phyloP scores from a whole-genome alignment of 2,888 invertebrate species.

The Eumacrocentrus americanus region DNA sequence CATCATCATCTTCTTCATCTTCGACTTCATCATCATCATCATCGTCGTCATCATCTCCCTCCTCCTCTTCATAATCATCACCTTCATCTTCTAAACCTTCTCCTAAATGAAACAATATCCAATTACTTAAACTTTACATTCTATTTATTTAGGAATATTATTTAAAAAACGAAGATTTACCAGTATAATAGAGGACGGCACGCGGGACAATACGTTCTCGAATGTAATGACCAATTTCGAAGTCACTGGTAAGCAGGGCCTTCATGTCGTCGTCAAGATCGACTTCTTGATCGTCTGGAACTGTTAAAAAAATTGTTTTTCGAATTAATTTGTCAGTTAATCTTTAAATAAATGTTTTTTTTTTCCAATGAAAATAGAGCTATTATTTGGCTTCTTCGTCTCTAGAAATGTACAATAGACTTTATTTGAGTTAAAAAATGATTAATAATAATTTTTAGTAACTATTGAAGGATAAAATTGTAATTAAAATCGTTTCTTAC shows the following conservation, averaged over 20 bases:
- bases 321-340: slow-evolving; percentile 6
- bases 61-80: slow-evolving; percentile 74
- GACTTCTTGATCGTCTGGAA: slow-evolving; percentile 82
- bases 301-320: slow-evolving; percentile 54
- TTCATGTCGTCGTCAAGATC: slow-evolving; percentile 90
- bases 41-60: slow-evolving; percentile 53
- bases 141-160: neutral
- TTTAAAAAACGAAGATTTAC: slow-evolving; percentile 64
- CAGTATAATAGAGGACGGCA: slow-evolving; percentile 96
- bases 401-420: too few relatives aligned
- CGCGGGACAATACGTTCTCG: slow-evolving; percentile 96
- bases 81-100: slow-evolving; percentile 77
- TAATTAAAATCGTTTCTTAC: too few relatives aligned
- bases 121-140: neutral
- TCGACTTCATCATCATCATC: slow-evolving; percentile 52
- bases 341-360: slow-evolving; percentile 6
- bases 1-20: slow-evolving; percentile 52
- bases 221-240: slow-evolving; percentile 98
- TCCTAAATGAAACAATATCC: slow-evolving; percentile 44
- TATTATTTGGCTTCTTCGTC: too few relatives aligned
- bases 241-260: slow-evolving; percentile 88
- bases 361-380: too few relatives aligned
- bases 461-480: too few relatives aligned
- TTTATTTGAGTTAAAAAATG: too few relatives aligned
- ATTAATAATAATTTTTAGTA: too few relatives aligned